Conservation (phyloP, 1,140 invertebrate genomes). For the Carcinoscorpius rotundicauda region DNA sequence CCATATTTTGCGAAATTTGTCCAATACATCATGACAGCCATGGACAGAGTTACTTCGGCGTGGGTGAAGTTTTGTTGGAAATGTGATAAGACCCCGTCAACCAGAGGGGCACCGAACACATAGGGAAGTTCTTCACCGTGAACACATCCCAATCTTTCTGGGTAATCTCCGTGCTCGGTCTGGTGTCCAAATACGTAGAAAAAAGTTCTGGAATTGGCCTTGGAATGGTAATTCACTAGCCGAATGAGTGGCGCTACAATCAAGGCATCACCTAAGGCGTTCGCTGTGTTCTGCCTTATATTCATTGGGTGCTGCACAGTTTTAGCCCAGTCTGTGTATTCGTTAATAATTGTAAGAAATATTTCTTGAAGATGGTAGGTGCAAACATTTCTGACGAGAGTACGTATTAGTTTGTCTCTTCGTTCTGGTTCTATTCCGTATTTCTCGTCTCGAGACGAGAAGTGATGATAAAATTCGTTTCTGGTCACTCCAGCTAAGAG, state of each 20-base stretch:
- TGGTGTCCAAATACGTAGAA: conserved; percentile 92
- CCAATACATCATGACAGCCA: conserved; percentile 74
- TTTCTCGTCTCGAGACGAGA: conserved; percentile 78
- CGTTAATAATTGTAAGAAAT: conserved; percentile 91
- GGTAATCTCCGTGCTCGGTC: conserved; percentile 77
- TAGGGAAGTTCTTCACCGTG: conserved; percentile 84
- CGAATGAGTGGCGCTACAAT: conserved; percentile 83
- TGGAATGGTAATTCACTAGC: conserved; percentile 79
- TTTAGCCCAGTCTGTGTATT: conserved; percentile 94
- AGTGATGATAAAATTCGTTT: conserved; percentile 41
- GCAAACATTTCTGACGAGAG: conserved; percentile 59
- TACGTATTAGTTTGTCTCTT: conserved; percentile 79
- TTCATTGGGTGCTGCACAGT: conserved; percentile 83
- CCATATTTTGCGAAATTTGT: conserved; percentile 78
- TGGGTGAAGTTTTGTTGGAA: conserved; percentile 57
- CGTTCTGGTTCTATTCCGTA: conserved; percentile 83
- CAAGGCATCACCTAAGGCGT: conserved; percentile 84
- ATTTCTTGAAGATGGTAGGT: conserved; percentile 50
- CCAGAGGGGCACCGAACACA: conserved; percentile 72
- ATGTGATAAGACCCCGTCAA: conserved; percentile 50
- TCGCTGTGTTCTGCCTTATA: conserved; percentile 82
- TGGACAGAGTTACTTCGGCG: conserved; percentile 60
- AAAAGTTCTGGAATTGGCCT: conserved; percentile 45
- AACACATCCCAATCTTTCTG: conserved; percentile 57
- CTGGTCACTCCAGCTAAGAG: conserved; percentile 59